Conservation (phyloP, 2,797 vertebrate species). For the Heterohyrax brucei region DNA sequence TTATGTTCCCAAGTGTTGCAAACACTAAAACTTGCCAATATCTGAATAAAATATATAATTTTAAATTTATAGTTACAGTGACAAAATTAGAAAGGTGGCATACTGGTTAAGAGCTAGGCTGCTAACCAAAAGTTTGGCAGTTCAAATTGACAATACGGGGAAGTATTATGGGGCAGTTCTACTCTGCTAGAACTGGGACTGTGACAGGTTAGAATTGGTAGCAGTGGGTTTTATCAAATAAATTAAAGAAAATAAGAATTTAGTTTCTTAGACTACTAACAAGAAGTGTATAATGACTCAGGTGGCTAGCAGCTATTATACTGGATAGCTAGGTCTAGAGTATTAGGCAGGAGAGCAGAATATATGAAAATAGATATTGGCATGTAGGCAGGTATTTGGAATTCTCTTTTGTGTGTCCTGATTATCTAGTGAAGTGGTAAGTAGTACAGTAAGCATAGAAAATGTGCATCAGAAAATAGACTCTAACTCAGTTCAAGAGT, state of each 20-base stretch:
- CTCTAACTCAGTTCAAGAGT: not conserved
- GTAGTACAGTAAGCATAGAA: not conserved
- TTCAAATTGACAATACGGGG: too few species aligned
- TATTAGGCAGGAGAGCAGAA: not conserved
- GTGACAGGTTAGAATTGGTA: too few species aligned
- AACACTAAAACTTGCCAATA: not conserved
- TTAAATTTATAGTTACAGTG: not conserved
- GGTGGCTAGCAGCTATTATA: not conserved
- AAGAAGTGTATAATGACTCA: not conserved
- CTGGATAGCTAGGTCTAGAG: not conserved
- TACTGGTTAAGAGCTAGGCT: too few species aligned
- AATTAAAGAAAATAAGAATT: not conserved
- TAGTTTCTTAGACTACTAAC: not conserved
- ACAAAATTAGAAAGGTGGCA: not conserved
- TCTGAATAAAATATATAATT: not conserved
- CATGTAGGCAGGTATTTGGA: not conserved
- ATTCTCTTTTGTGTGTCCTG: not conserved
- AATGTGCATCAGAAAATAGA: not conserved
- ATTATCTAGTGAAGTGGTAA: not conserved
- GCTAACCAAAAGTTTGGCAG: too few species aligned
- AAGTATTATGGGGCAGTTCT: too few species aligned
- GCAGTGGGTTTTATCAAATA: not conserved
- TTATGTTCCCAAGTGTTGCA: not conserved
- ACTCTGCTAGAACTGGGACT: too few species aligned
- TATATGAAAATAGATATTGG: not conserved